Percentiles rank a stretch among this genome's conserved stretches.
Evolutionary conservation across 37 sponge, comb jelly and placozoan species (phyloP).

Genomic region (Oscarella lobularis): DNA sequence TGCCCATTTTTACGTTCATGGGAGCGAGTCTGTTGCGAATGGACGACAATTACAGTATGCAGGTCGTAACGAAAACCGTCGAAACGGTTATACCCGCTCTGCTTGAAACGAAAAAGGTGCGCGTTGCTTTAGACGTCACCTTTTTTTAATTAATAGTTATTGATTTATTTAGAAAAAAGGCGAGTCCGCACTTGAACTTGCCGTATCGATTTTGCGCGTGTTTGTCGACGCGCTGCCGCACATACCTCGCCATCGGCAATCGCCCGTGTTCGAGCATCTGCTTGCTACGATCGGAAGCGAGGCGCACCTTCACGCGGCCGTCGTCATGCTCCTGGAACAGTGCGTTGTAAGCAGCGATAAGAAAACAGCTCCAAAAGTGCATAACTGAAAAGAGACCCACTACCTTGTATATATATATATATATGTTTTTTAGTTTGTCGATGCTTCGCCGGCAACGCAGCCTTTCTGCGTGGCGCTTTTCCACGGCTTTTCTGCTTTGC

Average conservation of each 20-base stretch:
- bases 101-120: conserved; percentile 34
- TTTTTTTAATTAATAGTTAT: too few relatives aligned
- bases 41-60: conserved; percentile 82
- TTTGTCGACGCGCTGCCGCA: conserved; percentile 91
- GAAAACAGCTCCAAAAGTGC: too few relatives aligned
- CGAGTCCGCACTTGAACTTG: too few relatives aligned
- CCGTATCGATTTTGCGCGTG: conserved; percentile 61
- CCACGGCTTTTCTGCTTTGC: too few relatives aligned
- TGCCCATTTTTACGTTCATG: conserved; percentile 99
- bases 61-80: conserved; percentile 66
- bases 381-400: too few relatives aligned
- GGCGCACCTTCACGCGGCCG: conserved; percentile 36
- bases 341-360: too few relatives aligned
- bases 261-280: conserved; percentile 69
- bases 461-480: too few relatives aligned
- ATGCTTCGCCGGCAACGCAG: too few relatives aligned
- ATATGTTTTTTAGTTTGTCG: too few relatives aligned
- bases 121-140: too few relatives aligned
- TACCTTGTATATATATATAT: too few relatives aligned
- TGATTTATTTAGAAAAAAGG: too few relatives aligned
- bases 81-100: conserved; percentile 71
- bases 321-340: conserved; percentile 29
- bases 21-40: conserved; percentile 58
- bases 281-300: conserved; percentile 36
- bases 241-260: conserved; percentile 75